Evolutionary conservation across 1,140 invertebrate species (phyloP), one percentile per base, ranked within the genome.

Genomic region (Drosophila elegans): DNA sequence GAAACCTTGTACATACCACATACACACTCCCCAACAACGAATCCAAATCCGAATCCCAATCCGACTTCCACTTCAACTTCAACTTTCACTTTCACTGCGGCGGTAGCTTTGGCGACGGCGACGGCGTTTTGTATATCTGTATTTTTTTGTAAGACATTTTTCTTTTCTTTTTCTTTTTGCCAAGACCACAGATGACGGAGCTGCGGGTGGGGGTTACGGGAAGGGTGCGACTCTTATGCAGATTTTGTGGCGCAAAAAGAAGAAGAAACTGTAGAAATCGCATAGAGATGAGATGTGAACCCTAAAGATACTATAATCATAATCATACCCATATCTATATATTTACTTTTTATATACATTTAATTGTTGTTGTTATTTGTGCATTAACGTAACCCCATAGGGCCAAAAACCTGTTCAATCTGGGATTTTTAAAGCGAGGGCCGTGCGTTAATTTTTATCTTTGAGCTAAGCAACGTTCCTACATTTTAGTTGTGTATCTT

Each of bases 51-150:
- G 34, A 60, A 45, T 64, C 41, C 48, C 27, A 49, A 13, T 66
- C 45, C 42, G 7, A 67, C 13, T 62, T n/a, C 60, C 29, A 64
- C 61, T 68, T 68, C 61, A 44, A 53, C 66, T 61, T 80, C 66
- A 82, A 90, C 88, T 90, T 90, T 90, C 88, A 90, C 88, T 90
- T 85, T 85, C 84, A 82, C 81, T 88, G 80, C 57, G 68, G 41
- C 34, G 59, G 25, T 11, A 27, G 55, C n/a, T 16, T 12, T 32
- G 16, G 46, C 21, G 3, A 11, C 44, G 3, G 9, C 21, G 38
- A 51, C 78, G 48, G 57, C 66, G 69, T 67, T 75, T 75, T 59
- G 48, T 59, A 52, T 75, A 64, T 75, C 49, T 60, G 48, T 54
- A 74, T 74, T 55, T 51, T 75, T 75, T 72, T 21, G 0, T 21